These are phyloP conservation scores for Xylophagus ater DNA, from an alignment of 2,888 invertebrate genomes.

Conservation along the genomic window DNA sequence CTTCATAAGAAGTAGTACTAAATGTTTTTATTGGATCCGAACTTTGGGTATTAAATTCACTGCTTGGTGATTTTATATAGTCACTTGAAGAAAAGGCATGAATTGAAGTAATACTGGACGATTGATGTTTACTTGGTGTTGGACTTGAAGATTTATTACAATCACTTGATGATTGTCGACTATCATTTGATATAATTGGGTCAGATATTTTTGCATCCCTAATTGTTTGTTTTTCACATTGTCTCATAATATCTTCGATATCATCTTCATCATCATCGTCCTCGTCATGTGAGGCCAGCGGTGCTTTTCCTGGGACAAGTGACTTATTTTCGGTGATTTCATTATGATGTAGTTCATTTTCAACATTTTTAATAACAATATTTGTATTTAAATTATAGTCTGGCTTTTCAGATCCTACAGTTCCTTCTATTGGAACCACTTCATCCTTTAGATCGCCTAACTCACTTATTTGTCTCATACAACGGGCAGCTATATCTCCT, in stretches of 20 bases:
- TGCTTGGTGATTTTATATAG: conserved; percentile 38
- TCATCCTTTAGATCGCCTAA: conserved; percentile 28
- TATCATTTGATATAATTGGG: conserved; percentile 3
- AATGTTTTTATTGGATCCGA: conserved; percentile 39
- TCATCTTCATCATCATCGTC: conserved; percentile 26
- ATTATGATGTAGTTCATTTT: too few relatives aligned
- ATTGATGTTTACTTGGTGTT: conserved; percentile 29
- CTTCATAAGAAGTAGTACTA: conserved; percentile 39
- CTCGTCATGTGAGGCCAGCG: too few relatives aligned
- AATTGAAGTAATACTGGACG: conserved; percentile 38
- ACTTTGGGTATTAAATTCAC: conserved; percentile 33
- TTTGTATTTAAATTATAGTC: too few relatives aligned
- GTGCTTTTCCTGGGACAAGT: too few relatives aligned
- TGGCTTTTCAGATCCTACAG: too few relatives aligned
- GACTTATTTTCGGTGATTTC: too few relatives aligned
- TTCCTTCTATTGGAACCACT: conserved; percentile 33
- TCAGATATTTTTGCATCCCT: too few relatives aligned
- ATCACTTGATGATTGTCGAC: conserved; percentile 33
- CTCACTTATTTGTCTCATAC: conserved; percentile 36
- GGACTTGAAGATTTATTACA: conserved; percentile 36
- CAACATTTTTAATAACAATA: too few relatives aligned
- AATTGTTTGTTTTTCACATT: conserved; percentile 32
- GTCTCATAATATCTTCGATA: conserved; percentile 36
- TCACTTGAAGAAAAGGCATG: conserved; percentile 39
- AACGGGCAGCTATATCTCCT: conserved; percentile 43